Evolutionary conservation across 2,888 invertebrate genomes (phyloP), one percentile per base, ranked within the genome.

Genomic region (Arctia plantaginis): DNA sequence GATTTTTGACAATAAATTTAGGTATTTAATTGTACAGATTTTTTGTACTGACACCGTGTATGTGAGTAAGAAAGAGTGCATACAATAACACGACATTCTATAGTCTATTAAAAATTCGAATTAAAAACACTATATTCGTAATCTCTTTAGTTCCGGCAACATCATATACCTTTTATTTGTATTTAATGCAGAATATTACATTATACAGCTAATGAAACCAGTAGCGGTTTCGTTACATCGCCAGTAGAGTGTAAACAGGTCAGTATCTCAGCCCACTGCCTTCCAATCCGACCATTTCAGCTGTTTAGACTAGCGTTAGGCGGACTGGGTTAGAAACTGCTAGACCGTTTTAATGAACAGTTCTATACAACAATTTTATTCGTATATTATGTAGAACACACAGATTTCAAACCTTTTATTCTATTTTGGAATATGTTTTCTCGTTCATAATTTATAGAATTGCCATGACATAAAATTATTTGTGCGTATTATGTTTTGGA

Each of bases 181-280:
- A 18, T 62, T 59, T 59, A 59, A 59, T 27, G n/a, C 59, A 62
- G 20, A 30, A 20, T 39, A 70, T 6, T 44, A 69, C 41, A 70
- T 10, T 39, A 35, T 18, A 66, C 33, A 59, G 23, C 20, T 72
- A 68, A 62, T 71, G 51, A 71, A 62, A 67, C 62, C 67, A 66
- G 66, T 59, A 72, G 72, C 72, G 62, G 66, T 70, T 33, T 69
- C 67, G 69, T 71, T 70, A 66, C 41, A 64, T 55, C 44, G 71
- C 67, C 75, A 77, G 71, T 72, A 55, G 74, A 66, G 64, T 73
- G 74, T 76, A 73, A 76, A 69, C 73, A 35, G 73, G 75, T 75
- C 78, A 75, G 73, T 71, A 73, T 71, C 75, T 69, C 78, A 76
- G 55, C 71, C 74, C 73, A 75, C 73, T 76, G 78, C 66, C 74